Evolutionary conservation across 2,113 vertebrate genomes (phyloP).

Genomic region (Gila orcuttii): DNA sequence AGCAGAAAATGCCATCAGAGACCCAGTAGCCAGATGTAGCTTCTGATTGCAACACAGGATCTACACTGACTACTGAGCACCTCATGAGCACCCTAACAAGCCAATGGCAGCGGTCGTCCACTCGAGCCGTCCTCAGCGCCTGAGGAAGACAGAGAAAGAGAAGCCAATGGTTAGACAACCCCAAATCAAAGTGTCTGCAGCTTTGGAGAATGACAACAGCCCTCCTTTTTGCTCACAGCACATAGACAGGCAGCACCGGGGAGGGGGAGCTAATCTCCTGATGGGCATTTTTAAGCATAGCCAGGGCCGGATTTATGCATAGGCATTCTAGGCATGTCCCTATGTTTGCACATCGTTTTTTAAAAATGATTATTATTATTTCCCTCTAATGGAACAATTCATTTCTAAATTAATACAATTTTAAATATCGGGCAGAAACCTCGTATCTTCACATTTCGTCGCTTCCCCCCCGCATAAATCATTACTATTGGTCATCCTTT

Average conservation of each 20-base stretch:
- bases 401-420: too few species aligned
- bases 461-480: too few species aligned
- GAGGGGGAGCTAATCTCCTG: conserved; percentile 69
- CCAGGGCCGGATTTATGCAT: too few species aligned
- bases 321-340: too few species aligned
- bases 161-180: conserved; percentile 45
- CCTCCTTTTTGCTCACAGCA: conserved; percentile 36
- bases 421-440: too few species aligned
- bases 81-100: conserved; percentile 74
- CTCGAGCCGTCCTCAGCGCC: conserved; percentile 49
- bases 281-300: conserved; percentile 71
- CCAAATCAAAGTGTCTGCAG: conserved; percentile 31
- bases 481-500: too few species aligned
- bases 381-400: too few species aligned
- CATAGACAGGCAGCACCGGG: conserved; percentile 9
- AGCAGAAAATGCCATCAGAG: conserved; percentile 86
- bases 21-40: conserved; percentile 99
- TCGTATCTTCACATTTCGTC: too few species aligned
- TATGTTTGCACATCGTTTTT: too few species aligned
- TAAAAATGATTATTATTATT: too few species aligned
- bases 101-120: conserved; percentile 53
- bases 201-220: background rate
- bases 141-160: conserved; percentile 31
- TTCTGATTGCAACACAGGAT: conserved; percentile 97
- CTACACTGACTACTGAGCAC: conserved; percentile 99